Evolutionary conservation across 2,113 vertebrate genomes (phyloP).

Genomic region (Alectura lathami): DNA sequence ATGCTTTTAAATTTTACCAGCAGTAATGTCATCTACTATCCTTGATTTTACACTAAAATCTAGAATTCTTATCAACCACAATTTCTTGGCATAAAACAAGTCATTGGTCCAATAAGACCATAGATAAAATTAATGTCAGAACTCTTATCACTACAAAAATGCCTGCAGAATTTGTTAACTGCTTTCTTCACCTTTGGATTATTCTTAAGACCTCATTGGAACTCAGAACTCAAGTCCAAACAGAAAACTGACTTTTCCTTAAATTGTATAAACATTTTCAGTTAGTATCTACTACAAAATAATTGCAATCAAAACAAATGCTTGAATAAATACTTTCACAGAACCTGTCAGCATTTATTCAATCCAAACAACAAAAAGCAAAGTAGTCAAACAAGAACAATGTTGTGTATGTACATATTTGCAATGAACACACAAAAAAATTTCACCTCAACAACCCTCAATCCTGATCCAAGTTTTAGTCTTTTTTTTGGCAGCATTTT

Average conservation of each 20-base stretch:
- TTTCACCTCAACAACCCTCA: neutral
- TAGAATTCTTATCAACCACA: neutral
- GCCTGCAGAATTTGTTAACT: neutral
- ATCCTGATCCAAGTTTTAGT: neutral
- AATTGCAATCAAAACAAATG: neutral
- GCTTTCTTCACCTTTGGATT: neutral
- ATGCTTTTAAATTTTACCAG: neutral
- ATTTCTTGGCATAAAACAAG: neutral
- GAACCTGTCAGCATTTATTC: neutral
- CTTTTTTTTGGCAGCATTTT: neutral
- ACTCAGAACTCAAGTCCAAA: neutral
- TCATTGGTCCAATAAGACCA: neutral
- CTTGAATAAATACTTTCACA: neutral
- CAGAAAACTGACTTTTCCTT: neutral
- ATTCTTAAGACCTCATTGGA: neutral
- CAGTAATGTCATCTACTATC: neutral
- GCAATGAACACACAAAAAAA: accelerated
- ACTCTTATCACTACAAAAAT: neutral
- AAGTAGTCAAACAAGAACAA: neutral
- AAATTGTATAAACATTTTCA: neutral
- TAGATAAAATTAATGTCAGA: neutral
- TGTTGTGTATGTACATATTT: neutral
- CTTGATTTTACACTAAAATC: neutral
- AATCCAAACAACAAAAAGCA: neutral
- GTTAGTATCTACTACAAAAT: neutral